Conservation (phyloP, 2,113 vertebrate genomes). For the Hucho hucho region DNA sequence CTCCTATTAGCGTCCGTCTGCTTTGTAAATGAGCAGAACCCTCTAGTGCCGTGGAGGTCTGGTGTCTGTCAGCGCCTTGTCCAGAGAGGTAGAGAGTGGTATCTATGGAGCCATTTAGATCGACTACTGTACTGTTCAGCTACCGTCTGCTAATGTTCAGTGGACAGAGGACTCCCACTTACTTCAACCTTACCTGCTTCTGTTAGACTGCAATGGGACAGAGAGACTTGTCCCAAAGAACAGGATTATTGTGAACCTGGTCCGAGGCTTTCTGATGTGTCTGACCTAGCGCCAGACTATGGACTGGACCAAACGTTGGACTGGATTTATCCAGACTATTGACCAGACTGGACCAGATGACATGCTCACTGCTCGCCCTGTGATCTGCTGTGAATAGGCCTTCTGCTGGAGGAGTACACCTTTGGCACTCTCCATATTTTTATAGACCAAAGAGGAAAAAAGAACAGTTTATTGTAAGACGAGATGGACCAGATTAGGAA, state of each 20-base stretch:
- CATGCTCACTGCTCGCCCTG: conserved; percentile 68
- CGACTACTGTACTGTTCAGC: not conserved
- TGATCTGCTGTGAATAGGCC: conserved; percentile 76
- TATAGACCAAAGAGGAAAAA: conserved; percentile 95
- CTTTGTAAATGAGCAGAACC: conserved; percentile 75
- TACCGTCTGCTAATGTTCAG: not conserved
- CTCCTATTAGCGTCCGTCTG: conserved; percentile 67
- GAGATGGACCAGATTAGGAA: conserved; percentile 62
- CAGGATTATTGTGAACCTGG: conserved; percentile 14
- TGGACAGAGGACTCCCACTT: not conserved
- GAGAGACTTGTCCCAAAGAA: not conserved
- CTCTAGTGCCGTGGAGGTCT: conserved; percentile 67
- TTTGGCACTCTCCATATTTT: conserved; percentile 89
- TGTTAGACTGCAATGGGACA: not conserved
- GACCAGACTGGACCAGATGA: conserved; percentile 54
- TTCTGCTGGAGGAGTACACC: conserved; percentile 87
- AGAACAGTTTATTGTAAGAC: conserved; percentile 64
- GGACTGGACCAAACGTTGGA: conserved; percentile 25
- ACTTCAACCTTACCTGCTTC: not conserved
- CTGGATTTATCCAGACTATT: conserved; percentile 37
- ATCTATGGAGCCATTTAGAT: not conserved
- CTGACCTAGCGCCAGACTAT: conserved; percentile 66
- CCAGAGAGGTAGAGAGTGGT: conserved; percentile 4
- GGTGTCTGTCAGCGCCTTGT: conserved; percentile 51
- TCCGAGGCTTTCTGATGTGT: conserved; percentile 13